phyloP scores from a whole-genome alignment of 2,113 vertebrate genomes.

The Anolis sagrei region DNA sequence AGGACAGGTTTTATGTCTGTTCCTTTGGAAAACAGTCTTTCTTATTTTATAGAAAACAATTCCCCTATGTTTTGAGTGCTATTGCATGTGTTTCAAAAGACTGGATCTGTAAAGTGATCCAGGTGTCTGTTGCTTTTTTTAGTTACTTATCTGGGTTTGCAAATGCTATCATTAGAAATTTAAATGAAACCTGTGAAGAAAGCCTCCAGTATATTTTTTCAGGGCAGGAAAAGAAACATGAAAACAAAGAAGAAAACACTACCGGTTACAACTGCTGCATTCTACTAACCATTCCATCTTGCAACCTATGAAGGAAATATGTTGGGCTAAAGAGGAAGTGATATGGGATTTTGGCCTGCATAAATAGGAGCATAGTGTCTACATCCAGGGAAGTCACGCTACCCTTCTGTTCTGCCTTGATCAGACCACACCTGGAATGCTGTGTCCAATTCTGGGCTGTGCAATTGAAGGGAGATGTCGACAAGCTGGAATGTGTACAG shows the following conservation, averaged over 20 bases:
- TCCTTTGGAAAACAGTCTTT: constrained; percentile 52
- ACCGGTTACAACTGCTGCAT: neutral
- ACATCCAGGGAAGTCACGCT: too few species aligned
- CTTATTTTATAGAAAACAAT: constrained; percentile 31
- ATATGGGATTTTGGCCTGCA: too few species aligned
- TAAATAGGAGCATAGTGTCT: too few species aligned
- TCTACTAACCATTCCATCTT: neutral
- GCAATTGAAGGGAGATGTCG: too few species aligned
- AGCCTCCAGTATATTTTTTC: neutral
- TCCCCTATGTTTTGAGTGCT: constrained; percentile 45
- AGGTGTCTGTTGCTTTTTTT: neutral
- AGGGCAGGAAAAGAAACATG: neutral
- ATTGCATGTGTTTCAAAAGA: constrained; percentile 55
- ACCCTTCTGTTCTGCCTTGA: too few species aligned
- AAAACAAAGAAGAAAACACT: neutral
- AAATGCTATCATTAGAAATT: neutral
- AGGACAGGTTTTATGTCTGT: neutral
- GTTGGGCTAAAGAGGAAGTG: neutral
- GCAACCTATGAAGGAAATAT: neutral
- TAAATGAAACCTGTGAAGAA: neutral
- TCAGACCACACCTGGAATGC: too few species aligned
- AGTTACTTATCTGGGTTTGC: neutral
- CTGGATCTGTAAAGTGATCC: constrained; percentile 32
- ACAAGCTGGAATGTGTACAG: too few species aligned
- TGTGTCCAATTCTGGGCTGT: too few species aligned